Evolutionary conservation across 2,113 vertebrate species (phyloP).

Genomic region (Pluvialis apricaria): DNA sequence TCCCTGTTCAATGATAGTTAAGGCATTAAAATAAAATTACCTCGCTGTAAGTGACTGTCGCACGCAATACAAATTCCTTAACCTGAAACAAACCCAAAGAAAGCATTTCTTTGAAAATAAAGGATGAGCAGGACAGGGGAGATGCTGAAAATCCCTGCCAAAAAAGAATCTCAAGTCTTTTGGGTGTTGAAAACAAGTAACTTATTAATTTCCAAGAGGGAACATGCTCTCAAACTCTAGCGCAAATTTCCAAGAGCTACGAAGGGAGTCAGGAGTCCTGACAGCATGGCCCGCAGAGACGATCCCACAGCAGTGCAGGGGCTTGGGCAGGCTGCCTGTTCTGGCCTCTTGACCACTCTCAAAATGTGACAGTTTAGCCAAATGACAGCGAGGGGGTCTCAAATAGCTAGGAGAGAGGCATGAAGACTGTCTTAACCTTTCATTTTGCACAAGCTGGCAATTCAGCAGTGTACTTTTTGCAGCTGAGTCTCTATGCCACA

Average conservation of each 20-base stretch:
- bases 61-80: not conserved
- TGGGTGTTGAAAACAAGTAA: not conserved
- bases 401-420: not conserved
- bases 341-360: not conserved
- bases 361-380: not conserved
- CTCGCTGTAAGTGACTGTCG: not conserved
- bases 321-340: too few relatives aligned
- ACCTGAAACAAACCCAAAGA: not conserved
- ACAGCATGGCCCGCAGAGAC: not conserved
- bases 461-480: not conserved
- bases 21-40: not conserved
- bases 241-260: not conserved
- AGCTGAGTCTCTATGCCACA: fast-evolving
- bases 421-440: not conserved
- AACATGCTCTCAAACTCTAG: not conserved
- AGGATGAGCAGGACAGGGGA: not conserved
- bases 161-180: not conserved
- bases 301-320: not conserved
- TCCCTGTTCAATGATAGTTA: not conserved
- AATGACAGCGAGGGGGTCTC: not conserved
- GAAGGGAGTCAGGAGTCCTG: fast-evolving
- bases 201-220: not conserved
- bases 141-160: not conserved
- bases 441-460: not conserved
- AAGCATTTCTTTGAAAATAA: not conserved